These are phyloP conservation scores for Tragelaphus scriptus DNA, from an alignment of 2,113 vertebrate genomes.

Conservation along the genomic window DNA sequence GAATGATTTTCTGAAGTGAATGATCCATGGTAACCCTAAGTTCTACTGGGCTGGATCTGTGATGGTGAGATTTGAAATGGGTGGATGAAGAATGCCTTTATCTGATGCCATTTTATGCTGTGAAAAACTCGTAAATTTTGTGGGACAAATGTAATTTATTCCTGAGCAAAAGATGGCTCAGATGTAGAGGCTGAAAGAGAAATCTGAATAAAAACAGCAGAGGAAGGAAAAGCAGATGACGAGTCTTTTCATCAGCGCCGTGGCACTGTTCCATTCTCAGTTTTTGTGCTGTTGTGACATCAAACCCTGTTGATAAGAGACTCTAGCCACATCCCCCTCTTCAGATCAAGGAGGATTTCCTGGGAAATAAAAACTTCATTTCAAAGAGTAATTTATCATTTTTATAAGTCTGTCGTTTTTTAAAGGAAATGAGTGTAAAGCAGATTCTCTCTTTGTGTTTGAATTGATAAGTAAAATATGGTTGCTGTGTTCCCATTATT, in stretches of 20 bases:
- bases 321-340: background rate
- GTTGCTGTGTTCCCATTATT: background rate
- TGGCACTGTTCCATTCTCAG: fast-evolving
- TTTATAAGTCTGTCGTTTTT: background rate
- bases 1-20: background rate
- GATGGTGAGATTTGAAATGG: background rate
- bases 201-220: background rate
- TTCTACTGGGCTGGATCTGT: background rate
- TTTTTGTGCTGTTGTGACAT: background rate
- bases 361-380: conserved; percentile 32
- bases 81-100: background rate
- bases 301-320: background rate
- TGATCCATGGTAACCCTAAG: background rate
- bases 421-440: background rate
- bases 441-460: background rate
- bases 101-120: background rate
- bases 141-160: conserved; percentile 18
- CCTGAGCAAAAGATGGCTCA: conserved; percentile 1
- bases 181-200: background rate
- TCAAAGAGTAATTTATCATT: conserved; percentile 4
- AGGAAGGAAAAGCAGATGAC: background rate
- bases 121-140: conserved; percentile 41
- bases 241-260: background rate
- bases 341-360: conserved; percentile 10
- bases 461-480: background rate